Conservation (phyloP, 2,797 vertebrate species). For the Acrossocheilus fasciatus region DNA sequence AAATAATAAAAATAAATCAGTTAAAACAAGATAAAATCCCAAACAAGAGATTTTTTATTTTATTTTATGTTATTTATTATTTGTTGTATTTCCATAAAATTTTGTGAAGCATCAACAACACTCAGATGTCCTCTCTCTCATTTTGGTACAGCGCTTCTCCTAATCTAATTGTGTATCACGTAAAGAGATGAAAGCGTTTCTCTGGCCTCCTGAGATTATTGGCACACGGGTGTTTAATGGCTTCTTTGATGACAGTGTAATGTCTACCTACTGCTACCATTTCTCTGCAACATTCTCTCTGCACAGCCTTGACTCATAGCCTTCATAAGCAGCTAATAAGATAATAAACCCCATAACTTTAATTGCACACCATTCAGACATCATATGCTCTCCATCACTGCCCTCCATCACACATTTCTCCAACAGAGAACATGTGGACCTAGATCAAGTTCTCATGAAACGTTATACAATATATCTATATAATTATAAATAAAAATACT, state of each 20-base stretch:
- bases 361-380: slow-evolving; percentile 21
- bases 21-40: neutral
- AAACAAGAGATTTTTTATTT: neutral
- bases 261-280: slow-evolving; percentile 18
- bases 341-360: slow-evolving; percentile 38
- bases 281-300: slow-evolving; percentile 5
- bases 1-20: neutral
- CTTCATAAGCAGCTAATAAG: slow-evolving; percentile 36
- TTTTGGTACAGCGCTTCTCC: neutral
- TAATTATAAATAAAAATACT: neutral
- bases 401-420: neutral
- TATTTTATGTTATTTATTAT: neutral
- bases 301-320: slow-evolving; percentile 30
- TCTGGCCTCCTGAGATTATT: slow-evolving; percentile 36
- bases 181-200: slow-evolving; percentile 38
- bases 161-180: slow-evolving; percentile 43
- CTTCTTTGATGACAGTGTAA: slow-evolving; percentile 39
- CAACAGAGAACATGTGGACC: neutral
- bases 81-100: slow-evolving; percentile 6
- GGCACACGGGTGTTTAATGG: slow-evolving; percentile 37
- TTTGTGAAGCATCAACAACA: slow-evolving; percentile 11
- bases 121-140: neutral
- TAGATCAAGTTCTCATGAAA: neutral
- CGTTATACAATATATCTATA: neutral
- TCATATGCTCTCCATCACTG: slow-evolving; percentile 6